phyloP scores from a whole-genome alignment of 2,797 vertebrate genomes.

The Loriculus beryllinus region DNA sequence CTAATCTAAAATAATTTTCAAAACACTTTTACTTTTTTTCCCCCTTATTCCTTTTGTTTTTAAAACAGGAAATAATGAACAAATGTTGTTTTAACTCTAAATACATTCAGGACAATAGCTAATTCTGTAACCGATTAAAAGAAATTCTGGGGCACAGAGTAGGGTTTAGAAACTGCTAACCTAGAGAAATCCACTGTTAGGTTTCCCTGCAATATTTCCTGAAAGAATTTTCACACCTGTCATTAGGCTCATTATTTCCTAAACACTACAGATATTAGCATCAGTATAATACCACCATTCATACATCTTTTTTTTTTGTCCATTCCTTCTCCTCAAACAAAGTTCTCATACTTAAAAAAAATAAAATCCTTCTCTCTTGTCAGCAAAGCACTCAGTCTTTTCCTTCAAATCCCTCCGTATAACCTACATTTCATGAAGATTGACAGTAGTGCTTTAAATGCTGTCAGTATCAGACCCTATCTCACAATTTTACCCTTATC shows the following conservation, averaged over 20 bases:
- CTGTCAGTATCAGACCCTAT: constrained; percentile 24
- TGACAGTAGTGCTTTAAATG: constrained; percentile 34
- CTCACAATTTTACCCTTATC: constrained; percentile 37
- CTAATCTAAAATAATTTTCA: neutral
- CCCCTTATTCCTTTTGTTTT: neutral
- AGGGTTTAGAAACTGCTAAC: neutral
- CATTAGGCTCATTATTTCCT: constrained; percentile 34
- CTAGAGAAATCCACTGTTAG: neutral
- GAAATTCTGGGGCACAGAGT: neutral
- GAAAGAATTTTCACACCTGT: neutral
- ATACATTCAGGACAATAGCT: neutral
- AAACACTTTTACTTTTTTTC: neutral
- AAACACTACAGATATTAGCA: neutral
- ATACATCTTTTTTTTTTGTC: neutral
- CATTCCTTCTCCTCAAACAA: neutral
- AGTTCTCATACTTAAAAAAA: neutral
- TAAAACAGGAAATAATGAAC: neutral
- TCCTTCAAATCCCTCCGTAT: constrained; percentile 1
- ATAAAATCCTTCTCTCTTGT: neutral
- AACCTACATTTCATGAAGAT: constrained; percentile 38
- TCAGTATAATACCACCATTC: neutral
- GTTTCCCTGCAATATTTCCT: neutral
- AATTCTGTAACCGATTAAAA: neutral
- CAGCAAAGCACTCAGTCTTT: constrained; percentile 6
- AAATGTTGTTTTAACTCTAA: neutral